A percentile compares a stretch with the other conserved stretches of the same genome.
These are phyloP conservation scores for Tor tambroides DNA, from an alignment of 2,113 vertebrate species.

Conservation along the genomic window DNA sequence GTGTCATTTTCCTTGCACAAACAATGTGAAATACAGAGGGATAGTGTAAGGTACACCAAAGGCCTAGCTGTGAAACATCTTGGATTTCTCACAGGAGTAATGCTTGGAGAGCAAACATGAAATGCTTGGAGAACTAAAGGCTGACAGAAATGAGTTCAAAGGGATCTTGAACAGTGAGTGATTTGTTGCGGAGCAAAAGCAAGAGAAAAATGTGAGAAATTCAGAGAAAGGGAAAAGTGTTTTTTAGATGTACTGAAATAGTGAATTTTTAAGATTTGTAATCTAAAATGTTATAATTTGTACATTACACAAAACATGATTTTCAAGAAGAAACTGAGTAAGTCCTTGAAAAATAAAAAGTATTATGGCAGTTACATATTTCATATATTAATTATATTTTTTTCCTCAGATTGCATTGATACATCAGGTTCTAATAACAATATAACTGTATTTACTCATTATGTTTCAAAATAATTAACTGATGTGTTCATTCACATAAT, in stretches of 20 bases:
- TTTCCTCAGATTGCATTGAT: background rate
- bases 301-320: background rate
- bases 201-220: background rate
- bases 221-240: background rate
- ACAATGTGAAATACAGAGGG: conserved; percentile 39
- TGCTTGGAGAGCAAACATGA: conserved; percentile 40
- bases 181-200: conserved; percentile 35
- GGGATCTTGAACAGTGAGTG: conserved; percentile 2
- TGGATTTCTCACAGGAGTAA: conserved; percentile 37
- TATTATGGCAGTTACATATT: background rate
- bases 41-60: conserved; percentile 31
- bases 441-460: background rate
- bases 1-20: conserved; percentile 15
- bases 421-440: background rate
- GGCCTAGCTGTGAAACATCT: conserved; percentile 43
- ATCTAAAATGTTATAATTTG: background rate
- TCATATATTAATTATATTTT: too few species aligned
- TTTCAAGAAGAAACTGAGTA: background rate
- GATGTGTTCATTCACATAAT: background rate
- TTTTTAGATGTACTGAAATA: background rate
- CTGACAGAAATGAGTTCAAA: conserved; percentile 24
- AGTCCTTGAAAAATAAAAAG: background rate
- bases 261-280: background rate
- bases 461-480: background rate
- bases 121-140: conserved; percentile 30